Evolutionary conservation across 2,797 vertebrate species (phyloP).

Genomic region (Gadopsis marmoratus): DNA sequence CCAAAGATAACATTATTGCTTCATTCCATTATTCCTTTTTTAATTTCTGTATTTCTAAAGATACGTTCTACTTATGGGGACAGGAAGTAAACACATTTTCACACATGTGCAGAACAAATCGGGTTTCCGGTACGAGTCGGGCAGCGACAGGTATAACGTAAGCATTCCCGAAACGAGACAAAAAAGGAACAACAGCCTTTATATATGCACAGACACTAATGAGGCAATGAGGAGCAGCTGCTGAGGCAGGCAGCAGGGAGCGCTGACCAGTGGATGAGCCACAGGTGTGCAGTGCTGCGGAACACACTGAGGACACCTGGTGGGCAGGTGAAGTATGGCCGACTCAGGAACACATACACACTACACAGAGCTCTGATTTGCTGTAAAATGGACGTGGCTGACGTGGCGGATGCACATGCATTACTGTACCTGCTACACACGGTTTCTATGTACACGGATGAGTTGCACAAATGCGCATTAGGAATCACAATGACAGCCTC

Average conservation of each 20-base stretch:
- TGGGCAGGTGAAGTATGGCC: conserved; percentile 21
- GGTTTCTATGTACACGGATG: not conserved
- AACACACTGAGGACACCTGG: conserved; percentile 5
- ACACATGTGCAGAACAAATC: too few relatives aligned
- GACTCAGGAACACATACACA: conserved; percentile 1
- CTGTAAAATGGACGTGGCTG: not conserved
- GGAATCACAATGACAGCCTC: not conserved
- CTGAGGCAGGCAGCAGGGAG: conserved; percentile 9
- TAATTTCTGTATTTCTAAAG: too few relatives aligned
- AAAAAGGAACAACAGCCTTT: not conserved
- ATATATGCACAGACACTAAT: not conserved
- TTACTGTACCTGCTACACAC: not conserved
- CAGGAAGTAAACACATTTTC: too few relatives aligned
- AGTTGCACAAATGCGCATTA: not conserved
- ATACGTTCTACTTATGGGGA: too few relatives aligned
- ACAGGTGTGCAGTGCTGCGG: conserved; percentile 11
- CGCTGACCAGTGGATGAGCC: conserved; percentile 17
- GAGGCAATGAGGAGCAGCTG: conserved; percentile 39
- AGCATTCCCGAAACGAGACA: too few relatives aligned
- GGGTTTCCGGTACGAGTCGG: too few relatives aligned
- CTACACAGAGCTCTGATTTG: not conserved
- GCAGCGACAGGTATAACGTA: too few relatives aligned
- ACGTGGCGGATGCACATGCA: not conserved
- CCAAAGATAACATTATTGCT: too few relatives aligned
- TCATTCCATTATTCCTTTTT: too few relatives aligned